phyloP scores from a whole-genome alignment of 1,140 invertebrate genomes.

The Sarcophaga bullata region DNA sequence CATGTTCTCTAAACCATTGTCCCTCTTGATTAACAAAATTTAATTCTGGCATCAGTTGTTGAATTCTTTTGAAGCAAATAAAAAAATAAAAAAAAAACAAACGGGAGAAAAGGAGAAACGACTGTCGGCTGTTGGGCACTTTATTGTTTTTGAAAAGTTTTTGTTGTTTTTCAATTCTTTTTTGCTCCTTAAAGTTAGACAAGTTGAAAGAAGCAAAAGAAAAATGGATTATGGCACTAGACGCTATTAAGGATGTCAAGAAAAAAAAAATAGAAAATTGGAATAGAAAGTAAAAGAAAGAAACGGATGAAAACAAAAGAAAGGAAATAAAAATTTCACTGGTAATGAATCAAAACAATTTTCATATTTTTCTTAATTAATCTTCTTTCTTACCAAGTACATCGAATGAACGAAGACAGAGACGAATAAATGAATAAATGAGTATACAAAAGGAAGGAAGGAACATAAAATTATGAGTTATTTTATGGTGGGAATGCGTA shows the following conservation, averaged over 20 bases:
- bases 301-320: slow-evolving; percentile 49
- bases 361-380: slow-evolving; percentile 61
- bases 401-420: not conserved
- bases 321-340: slow-evolving; percentile 45
- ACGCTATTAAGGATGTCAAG: not conserved
- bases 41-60: slow-evolving; percentile 36
- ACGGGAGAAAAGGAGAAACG: not conserved
- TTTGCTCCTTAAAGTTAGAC: slow-evolving; percentile 1
- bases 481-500: not conserved
- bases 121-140: not conserved
- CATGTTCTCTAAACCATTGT: not conserved
- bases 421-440: not conserved
- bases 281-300: not conserved
- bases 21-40: slow-evolving; percentile 24
- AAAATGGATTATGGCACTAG: slow-evolving; percentile 40
- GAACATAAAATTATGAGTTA: not conserved
- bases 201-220: not conserved
- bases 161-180: not conserved
- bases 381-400: slow-evolving; percentile 48
- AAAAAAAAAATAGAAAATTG: not conserved
- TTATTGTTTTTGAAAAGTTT: slow-evolving; percentile 34
- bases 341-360: slow-evolving; percentile 55
- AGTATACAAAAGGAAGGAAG: not conserved
- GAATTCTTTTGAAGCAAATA: not conserved
- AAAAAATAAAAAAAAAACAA: not conserved